Evolutionary conservation across 2,888 invertebrate species (phyloP), one percentile per base, ranked within the genome.

Genomic region (Caenorhabditis sulstoni): DNA sequence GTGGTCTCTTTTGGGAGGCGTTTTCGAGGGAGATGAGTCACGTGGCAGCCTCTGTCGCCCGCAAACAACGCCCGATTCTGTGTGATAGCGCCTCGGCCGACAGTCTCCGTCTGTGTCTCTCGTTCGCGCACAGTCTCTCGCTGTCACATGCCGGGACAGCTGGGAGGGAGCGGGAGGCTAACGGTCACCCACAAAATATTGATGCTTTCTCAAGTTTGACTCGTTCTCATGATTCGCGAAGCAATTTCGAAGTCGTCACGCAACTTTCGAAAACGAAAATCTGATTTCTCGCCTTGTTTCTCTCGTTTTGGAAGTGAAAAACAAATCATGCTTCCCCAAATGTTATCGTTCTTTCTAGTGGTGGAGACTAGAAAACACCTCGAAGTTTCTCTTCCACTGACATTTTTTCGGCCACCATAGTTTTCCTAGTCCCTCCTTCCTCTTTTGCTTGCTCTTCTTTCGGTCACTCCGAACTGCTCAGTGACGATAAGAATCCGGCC

Each of bases 121-220:
- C 39, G 12, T 0, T 4, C 12, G n/a, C 8, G 14, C 39, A 29
- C 39, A 18, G 0, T 29, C n/a, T 50, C 50, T 62, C 62, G 14
- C 20, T 14, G 47, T 62, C 62, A 62, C 62, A 62, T 62, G 62
- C 9, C 22, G 39, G 39, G 50, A 29, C 62, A 62, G 49, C 50
- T 62, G 61, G 12, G 59, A 47, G 47, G 41, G 35, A 61, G 59
- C 3, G 29, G 29, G 59, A 29, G 29, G 29, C 29, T 35, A 50
- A 62, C 50, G 62, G 62, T 62, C 62, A 62, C 35, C 50, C 41
- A 44, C 11, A 57, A 50, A 50, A 50, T 20, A 50, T n/a, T n/a
- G 23, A 41, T 41, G 41, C 41, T 14, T n/a, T 14, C 11, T 14
- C 12, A 41, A 41, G 41, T 41, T 41, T 7, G 37, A 37, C 11